These are phyloP conservation scores for Polypterus senegalus DNA, from an alignment of 2,113 vertebrate genomes.

Conservation along the genomic window DNA sequence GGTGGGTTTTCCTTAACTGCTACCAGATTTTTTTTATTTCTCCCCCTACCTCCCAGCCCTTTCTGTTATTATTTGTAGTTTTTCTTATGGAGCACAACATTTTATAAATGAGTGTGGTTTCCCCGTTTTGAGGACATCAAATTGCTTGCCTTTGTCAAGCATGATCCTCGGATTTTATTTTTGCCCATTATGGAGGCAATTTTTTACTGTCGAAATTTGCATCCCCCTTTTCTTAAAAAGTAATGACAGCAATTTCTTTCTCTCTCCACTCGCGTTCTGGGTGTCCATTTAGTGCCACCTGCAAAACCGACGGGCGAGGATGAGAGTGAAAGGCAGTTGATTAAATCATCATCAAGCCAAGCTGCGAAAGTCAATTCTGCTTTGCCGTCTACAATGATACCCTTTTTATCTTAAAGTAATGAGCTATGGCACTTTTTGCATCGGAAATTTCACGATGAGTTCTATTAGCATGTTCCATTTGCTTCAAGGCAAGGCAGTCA, in stretches of 20 bases:
- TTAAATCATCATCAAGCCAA: slow-evolving; percentile 99
- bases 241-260: slow-evolving; percentile 94
- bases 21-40: slow-evolving; percentile 15
- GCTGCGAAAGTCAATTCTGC: slow-evolving; percentile 98
- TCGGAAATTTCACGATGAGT: slow-evolving; percentile 95
- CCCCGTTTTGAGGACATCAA: slow-evolving; percentile 66
- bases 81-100: slow-evolving; percentile 40
- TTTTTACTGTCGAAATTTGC: slow-evolving; percentile 85
- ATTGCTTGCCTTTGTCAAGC: slow-evolving; percentile 78
- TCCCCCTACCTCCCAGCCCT: slow-evolving; percentile 19
- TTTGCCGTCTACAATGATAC: slow-evolving; percentile 98
- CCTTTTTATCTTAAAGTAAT: slow-evolving; percentile 99
- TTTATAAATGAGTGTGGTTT: slow-evolving; percentile 54
- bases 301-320: slow-evolving; percentile 84
- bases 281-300: slow-evolving; percentile 95
- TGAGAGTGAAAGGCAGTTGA: slow-evolving; percentile 99
- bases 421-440: slow-evolving; percentile 98
- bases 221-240: slow-evolving; percentile 85
- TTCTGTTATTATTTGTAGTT: slow-evolving; percentile 50
- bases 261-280: slow-evolving; percentile 63
- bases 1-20: background rate
- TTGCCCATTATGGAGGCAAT: slow-evolving; percentile 83
- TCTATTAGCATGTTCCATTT: slow-evolving; percentile 99
- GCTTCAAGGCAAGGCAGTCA: slow-evolving; percentile 95
- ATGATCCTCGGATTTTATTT: slow-evolving; percentile 78